Evolutionary conservation across 1,140 invertebrate species (phyloP).

Genomic region (Pygmarrhopalites habei): DNA sequence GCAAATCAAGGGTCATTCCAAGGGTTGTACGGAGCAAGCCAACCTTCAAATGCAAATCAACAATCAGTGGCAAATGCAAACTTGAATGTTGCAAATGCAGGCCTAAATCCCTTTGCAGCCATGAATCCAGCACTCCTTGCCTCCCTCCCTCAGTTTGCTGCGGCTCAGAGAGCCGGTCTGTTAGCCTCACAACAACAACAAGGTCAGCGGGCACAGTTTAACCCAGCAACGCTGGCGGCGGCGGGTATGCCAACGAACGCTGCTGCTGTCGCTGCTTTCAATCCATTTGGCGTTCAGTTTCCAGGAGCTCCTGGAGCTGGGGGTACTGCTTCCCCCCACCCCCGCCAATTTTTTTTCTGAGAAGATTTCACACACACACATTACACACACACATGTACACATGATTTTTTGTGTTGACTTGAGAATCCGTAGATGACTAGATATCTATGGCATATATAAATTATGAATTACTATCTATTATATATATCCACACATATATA

Average conservation of each 20-base stretch:
- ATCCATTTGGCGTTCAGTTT: conserved; percentile 34
- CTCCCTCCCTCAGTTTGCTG: conserved; percentile 32
- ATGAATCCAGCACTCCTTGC: conserved; percentile 36
- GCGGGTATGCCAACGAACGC: not conserved
- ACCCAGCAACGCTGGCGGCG: conserved; percentile 19
- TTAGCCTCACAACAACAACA: conserved; percentile 3
- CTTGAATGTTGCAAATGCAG: not conserved
- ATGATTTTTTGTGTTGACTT: not conserved
- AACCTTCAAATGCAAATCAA: not conserved
- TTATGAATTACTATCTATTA: too few relatives aligned
- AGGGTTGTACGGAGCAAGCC: not conserved
- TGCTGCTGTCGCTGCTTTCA: conserved; percentile 23
- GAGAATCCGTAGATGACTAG: not conserved
- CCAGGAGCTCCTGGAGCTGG: conserved; percentile 7
- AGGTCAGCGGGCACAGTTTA: conserved; percentile 21
- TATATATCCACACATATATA: too few relatives aligned
- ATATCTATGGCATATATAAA: not conserved
- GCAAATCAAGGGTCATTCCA: conserved; percentile 14
- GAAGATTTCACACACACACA: not conserved
- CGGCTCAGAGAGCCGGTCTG: conserved; percentile 28
- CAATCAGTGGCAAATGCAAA: not conserved
- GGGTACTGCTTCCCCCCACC: too few relatives aligned
- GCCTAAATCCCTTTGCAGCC: conserved; percentile 4
- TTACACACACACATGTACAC: not conserved
- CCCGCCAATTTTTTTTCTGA: too few relatives aligned